These are phyloP conservation scores for Melanostoma scalare DNA, from an alignment of 2,888 invertebrate genomes.

Conservation along the genomic window DNA sequence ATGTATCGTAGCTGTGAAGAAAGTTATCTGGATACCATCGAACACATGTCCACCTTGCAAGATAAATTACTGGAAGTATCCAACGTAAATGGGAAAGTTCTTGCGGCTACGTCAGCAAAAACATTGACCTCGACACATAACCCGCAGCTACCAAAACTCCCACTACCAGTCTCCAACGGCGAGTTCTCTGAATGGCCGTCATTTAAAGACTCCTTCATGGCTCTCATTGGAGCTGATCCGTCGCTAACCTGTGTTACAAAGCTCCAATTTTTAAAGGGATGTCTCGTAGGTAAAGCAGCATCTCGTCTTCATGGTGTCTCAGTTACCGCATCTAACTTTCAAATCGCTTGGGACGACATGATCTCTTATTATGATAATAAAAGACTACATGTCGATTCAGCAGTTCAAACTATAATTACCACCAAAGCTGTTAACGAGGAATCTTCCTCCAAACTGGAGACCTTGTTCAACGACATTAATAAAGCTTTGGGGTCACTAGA, in stretches of 20 bases:
- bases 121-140: neutral
- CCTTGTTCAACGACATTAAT: conserved; percentile 15
- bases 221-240: neutral
- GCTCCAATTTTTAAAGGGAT: conserved; percentile 24
- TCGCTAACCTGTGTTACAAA: conserved; percentile 28
- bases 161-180: too few relatives aligned
- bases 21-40: neutral
- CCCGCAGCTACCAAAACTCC: neutral
- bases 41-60: neutral
- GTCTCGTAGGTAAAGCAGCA: conserved; percentile 16
- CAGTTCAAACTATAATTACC: conserved; percentile 13
- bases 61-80: neutral
- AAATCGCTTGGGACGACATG: conserved; percentile 31
- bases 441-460: conserved; percentile 20
- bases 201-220: conserved; percentile 21
- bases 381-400: conserved; percentile 18
- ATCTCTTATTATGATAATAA: conserved; percentile 32
- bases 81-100: neutral
- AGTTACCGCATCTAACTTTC: conserved; percentile 5
- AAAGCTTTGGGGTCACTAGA: conserved; percentile 16
- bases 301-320: neutral
- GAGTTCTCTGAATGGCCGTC: neutral
- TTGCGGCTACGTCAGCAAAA: neutral
- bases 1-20: conserved; percentile 6
- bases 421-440: conserved; percentile 15